phyloP scores from a whole-genome alignment of 2,888 invertebrate genomes.

The Scaptomyza reducta region DNA sequence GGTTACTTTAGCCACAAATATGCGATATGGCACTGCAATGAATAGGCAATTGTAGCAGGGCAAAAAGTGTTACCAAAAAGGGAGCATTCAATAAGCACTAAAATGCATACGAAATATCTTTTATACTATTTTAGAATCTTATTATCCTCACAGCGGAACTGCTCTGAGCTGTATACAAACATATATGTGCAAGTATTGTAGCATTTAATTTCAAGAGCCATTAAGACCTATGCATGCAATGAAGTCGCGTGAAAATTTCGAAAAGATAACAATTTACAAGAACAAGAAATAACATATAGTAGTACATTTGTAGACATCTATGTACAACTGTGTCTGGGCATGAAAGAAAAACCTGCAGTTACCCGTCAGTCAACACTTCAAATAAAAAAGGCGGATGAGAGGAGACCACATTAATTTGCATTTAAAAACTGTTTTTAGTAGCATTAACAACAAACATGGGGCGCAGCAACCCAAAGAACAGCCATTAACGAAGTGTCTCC shows the following conservation, averaged over 20 bases:
- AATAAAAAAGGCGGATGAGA: slow-evolving; percentile 67
- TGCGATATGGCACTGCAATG: slow-evolving; percentile 46
- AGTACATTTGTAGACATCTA: slow-evolving; percentile 32
- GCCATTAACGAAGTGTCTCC: slow-evolving; percentile 79
- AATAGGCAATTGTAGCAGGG: slow-evolving; percentile 40
- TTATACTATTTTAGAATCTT: slow-evolving; percentile 49
- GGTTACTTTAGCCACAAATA: slow-evolving; percentile 49
- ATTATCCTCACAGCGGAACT: slow-evolving; percentile 30
- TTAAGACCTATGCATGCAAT: slow-evolving; percentile 78
- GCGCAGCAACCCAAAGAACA: slow-evolving; percentile 19
- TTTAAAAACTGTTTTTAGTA: slow-evolving; percentile 78
- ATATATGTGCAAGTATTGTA: slow-evolving; percentile 6
- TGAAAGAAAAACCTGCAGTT: slow-evolving; percentile 50
- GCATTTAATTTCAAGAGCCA: slow-evolving; percentile 77
- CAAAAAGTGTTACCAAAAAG: slow-evolving; percentile 4
- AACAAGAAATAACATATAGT: slow-evolving; percentile 66
- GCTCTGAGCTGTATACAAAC: slow-evolving; percentile 5
- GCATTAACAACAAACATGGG: slow-evolving; percentile 71
- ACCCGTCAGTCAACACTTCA: slow-evolving; percentile 75
- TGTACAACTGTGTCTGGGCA: slow-evolving; percentile 9
- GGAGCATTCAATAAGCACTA: slow-evolving; percentile 71
- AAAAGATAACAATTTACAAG: slow-evolving; percentile 79
- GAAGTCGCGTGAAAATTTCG: slow-evolving; percentile 80
- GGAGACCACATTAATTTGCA: slow-evolving; percentile 76
- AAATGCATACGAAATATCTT: slow-evolving; percentile 51